phyloP scores from a whole-genome alignment of 2,888 invertebrate species.

The Agrotis clavis region DNA sequence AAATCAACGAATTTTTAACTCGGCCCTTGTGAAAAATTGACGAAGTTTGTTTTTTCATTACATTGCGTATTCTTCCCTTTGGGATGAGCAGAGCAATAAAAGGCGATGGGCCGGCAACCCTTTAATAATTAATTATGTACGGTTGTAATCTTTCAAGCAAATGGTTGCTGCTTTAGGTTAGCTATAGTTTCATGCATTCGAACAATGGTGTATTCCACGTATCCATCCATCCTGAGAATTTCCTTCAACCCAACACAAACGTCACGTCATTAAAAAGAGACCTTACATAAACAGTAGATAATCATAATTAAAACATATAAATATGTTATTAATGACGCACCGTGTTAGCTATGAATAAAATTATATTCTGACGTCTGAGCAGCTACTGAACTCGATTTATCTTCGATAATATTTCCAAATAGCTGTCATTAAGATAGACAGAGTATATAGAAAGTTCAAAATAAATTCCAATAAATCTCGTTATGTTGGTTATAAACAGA shows the following conservation, averaged over 20 bases:
- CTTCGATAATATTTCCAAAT: slow-evolving; percentile 11
- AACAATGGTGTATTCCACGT: slow-evolving; percentile 6
- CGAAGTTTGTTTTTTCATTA: slow-evolving; percentile 65
- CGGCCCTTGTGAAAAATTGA: slow-evolving; percentile 62
- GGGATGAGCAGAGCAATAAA: slow-evolving; percentile 65
- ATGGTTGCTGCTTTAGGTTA: slow-evolving; percentile 25
- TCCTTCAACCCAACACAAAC: background rate
- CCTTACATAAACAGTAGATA: slow-evolving; percentile 14
- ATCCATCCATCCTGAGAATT: background rate
- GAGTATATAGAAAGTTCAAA: slow-evolving; percentile 16
- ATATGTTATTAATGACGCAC: slow-evolving; percentile 48
- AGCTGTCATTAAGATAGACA: slow-evolving; percentile 14
- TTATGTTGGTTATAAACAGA: slow-evolving; percentile 16
- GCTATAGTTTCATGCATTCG: slow-evolving; percentile 14
- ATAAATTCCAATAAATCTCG: slow-evolving; percentile 17
- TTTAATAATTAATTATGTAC: slow-evolving; percentile 65
- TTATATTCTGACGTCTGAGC: slow-evolving; percentile 22
- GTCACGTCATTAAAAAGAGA: slow-evolving; percentile 21
- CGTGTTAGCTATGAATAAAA: slow-evolving; percentile 8
- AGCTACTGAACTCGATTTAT: slow-evolving; percentile 21
- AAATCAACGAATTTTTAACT: slow-evolving; percentile 69
- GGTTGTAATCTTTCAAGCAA: slow-evolving; percentile 61
- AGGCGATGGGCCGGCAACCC: slow-evolving; percentile 56
- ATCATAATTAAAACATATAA: slow-evolving; percentile 42
- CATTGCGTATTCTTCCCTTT: slow-evolving; percentile 60